Conservation (phyloP, 2,797 vertebrate species). For the Microctenopoma stevenorrisi region DNA sequence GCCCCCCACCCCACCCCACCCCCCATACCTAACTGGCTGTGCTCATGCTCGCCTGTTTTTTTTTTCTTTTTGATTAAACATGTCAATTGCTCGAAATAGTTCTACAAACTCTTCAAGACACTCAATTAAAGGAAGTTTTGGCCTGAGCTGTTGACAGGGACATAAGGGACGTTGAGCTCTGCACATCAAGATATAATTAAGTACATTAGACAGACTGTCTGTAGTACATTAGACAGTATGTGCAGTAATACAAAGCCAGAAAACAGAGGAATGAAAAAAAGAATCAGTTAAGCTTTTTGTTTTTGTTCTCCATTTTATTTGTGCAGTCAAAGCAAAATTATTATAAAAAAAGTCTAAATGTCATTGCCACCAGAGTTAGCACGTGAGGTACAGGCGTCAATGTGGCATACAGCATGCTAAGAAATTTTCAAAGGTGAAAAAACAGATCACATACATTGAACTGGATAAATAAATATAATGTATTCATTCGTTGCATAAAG, state of each 20-base stretch:
- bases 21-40: conserved; percentile 48
- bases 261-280: background rate
- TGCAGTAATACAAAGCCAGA: background rate
- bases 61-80: conserved; percentile 52
- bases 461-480: background rate
- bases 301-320: too few relatives aligned
- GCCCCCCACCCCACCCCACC: conserved; percentile 20
- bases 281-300: background rate
- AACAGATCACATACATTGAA: too few relatives aligned
- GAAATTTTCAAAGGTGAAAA: background rate
- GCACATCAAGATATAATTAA: background rate
- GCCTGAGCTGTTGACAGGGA: conserved; percentile 5
- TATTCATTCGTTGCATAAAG: too few relatives aligned
- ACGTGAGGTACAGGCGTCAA: background rate
- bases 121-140: background rate
- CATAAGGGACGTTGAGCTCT: conserved; percentile 13
- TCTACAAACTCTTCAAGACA: conserved; percentile 43
- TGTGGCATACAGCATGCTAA: background rate
- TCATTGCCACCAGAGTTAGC: background rate
- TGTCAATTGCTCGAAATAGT: conserved; percentile 45
- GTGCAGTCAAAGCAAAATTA: background rate
- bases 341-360: background rate
- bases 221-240: too few relatives aligned
- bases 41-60: conserved; percentile 40
- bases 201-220: background rate